Evolutionary conservation across 1,140 invertebrate species (phyloP).

Genomic region (Diachasma alloeum): DNA sequence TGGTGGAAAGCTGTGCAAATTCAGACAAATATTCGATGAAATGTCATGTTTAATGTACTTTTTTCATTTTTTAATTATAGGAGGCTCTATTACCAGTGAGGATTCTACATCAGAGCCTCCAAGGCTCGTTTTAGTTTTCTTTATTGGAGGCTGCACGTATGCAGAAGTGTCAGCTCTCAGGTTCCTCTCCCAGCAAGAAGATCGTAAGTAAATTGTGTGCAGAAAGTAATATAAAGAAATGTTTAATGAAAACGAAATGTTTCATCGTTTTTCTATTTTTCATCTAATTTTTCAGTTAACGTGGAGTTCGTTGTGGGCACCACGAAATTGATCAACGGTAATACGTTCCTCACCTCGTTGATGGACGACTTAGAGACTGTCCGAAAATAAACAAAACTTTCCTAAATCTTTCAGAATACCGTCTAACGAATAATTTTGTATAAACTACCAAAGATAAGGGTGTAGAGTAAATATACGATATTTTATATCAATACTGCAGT

Average conservation of each 20-base stretch:
- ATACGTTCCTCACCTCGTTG: slow-evolving; percentile 81
- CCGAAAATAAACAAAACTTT: slow-evolving; percentile 5
- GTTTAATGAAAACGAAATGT: too few relatives aligned
- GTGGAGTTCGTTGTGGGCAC: slow-evolving; percentile 93
- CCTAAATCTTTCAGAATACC: neutral
- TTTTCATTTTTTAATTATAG: slow-evolving; percentile 36
- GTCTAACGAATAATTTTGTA: slow-evolving; percentile 12
- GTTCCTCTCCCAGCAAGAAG: slow-evolving; percentile 91
- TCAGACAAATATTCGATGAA: too few relatives aligned
- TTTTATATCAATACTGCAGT: neutral
- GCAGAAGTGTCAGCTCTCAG: slow-evolving; percentile 93
- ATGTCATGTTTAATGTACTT: too few relatives aligned
- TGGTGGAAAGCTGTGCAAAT: too few relatives aligned
- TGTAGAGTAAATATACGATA: neutral
- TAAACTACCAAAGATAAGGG: slow-evolving; percentile 45
- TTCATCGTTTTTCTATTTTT: slow-evolving; percentile 29
- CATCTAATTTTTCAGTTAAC: slow-evolving; percentile 78
- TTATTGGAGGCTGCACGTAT: slow-evolving; percentile 96
- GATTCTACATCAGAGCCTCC: slow-evolving; percentile 74
- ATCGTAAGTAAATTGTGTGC: slow-evolving; percentile 78
- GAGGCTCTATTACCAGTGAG: slow-evolving; percentile 71
- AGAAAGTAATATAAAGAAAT: too few relatives aligned
- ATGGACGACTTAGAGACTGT: slow-evolving; percentile 65
- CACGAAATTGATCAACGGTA: slow-evolving; percentile 93
- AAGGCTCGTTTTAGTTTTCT: slow-evolving; percentile 90